Conservation (phyloP, 1,140 invertebrate genomes). For the Cepaea nemoralis region DNA sequence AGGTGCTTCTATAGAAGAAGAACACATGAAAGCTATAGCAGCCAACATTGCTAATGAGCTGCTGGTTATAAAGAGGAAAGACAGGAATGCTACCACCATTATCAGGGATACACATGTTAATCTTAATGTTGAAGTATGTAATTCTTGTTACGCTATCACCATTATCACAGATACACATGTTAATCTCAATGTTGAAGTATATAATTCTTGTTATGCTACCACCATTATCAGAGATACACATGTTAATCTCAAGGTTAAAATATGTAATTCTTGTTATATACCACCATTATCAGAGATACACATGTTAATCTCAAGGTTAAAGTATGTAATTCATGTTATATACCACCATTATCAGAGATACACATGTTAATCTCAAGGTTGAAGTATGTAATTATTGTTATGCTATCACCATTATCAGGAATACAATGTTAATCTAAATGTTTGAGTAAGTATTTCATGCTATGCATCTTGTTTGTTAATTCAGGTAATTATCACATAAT, state of each 20-base stretch:
- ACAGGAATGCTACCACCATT: neutral
- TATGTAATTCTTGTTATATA: neutral
- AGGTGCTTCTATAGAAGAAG: slow-evolving; percentile 63
- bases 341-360: too few relatives aligned
- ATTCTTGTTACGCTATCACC: neutral
- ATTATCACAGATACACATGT: slow-evolving; percentile 1
- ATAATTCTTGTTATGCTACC: neutral
- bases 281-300: slow-evolving; percentile 5
- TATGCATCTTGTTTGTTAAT: too few relatives aligned
- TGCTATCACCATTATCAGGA: too few relatives aligned
- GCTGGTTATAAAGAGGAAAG: slow-evolving; percentile 34
- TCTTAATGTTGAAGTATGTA: neutral
- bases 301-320: neutral
- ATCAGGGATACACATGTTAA: slow-evolving; percentile 1
- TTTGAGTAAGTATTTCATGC: too few relatives aligned
- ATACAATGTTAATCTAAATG: too few relatives aligned
- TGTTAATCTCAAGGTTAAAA: neutral
- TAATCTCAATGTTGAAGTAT: neutral
- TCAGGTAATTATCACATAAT: too few relatives aligned
- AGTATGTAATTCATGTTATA: neutral
- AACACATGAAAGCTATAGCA: slow-evolving; percentile 68
- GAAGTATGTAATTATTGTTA: too few relatives aligned
- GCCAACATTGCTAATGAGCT: slow-evolving; percentile 69
- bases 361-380: too few relatives aligned
- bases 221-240: slow-evolving; percentile 12